These are phyloP conservation scores for Carterocephalus palaemon DNA, from an alignment of 2,888 invertebrate species.

Conservation along the genomic window DNA sequence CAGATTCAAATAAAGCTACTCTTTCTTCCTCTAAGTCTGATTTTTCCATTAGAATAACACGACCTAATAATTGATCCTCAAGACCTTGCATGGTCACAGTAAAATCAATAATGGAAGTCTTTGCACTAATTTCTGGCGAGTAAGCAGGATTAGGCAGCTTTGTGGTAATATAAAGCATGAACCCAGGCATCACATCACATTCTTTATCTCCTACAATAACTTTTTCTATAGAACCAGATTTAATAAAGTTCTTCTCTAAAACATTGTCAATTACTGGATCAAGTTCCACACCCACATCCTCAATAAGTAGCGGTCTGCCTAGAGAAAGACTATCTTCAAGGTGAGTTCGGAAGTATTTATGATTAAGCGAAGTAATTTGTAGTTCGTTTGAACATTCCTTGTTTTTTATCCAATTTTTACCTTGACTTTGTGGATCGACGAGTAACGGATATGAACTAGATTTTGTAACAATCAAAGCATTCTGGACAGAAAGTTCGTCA, in stretches of 20 bases:
- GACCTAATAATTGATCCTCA: slow-evolving; percentile 95
- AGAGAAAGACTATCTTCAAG: slow-evolving; percentile 92
- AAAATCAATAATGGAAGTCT: slow-evolving; percentile 97
- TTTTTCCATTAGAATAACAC: slow-evolving; percentile 97
- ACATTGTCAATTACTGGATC: slow-evolving; percentile 98
- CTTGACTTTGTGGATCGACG: slow-evolving; percentile 98
- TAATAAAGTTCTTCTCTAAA: slow-evolving; percentile 97
- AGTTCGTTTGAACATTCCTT: slow-evolving; percentile 93
- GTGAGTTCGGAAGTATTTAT: slow-evolving; percentile 96
- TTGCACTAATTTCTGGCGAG: slow-evolving; percentile 97
- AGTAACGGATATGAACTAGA: slow-evolving; percentile 95
- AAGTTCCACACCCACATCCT: slow-evolving; percentile 95
- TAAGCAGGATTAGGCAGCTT: slow-evolving; percentile 97
- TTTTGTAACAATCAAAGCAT: slow-evolving; percentile 97
- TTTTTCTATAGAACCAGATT: slow-evolving; percentile 97
- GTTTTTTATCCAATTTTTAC: slow-evolving; percentile 98
- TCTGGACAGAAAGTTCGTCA: slow-evolving; percentile 97
- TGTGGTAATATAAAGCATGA: slow-evolving; percentile 96
- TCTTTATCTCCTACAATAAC: slow-evolving; percentile 97
- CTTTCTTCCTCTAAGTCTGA: slow-evolving; percentile 96
- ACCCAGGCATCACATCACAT: slow-evolving; percentile 97
- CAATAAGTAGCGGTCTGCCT: slow-evolving; percentile 93
- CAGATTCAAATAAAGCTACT: slow-evolving; percentile 95
- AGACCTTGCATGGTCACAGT: slow-evolving; percentile 98
- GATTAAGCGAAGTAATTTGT: slow-evolving; percentile 95